A percentile compares a stretch with the other conserved stretches of the same genome.
Conservation (phyloP, 53 echinoderm and acorn worm genomes). For the Pentamera pediparva region DNA sequence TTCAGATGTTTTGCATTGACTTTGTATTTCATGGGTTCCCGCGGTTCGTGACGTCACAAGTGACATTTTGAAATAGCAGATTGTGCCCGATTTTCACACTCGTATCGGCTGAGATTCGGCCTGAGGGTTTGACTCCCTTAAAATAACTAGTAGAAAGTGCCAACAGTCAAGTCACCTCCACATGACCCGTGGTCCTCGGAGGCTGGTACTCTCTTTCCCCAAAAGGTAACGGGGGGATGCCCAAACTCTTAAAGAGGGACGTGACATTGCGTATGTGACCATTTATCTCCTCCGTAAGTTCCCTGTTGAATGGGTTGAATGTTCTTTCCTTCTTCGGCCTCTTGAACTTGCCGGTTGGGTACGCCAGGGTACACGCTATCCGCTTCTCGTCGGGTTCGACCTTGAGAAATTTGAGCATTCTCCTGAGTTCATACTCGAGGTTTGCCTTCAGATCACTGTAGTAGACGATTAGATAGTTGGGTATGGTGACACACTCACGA, state of each 20-base stretch:
- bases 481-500: constrained; percentile 21
- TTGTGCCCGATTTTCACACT: too few species aligned
- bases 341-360: constrained; percentile 8
- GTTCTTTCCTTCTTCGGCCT: constrained; percentile 15
- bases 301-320: constrained; percentile 1
- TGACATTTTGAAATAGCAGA: too few species aligned
- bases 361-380: constrained; percentile 19
- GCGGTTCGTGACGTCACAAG: too few species aligned
- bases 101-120: too few species aligned
- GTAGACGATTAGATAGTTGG: constrained; percentile 24
- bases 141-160: too few species aligned
- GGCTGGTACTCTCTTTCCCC: constrained; percentile 10
- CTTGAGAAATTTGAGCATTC: constrained; percentile 20
- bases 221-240: constrained; percentile 11
- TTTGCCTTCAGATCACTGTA: constrained; percentile 6
- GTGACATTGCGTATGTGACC: constrained; percentile 19
- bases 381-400: constrained; percentile 20
- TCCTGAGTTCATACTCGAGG: constrained; percentile 4
- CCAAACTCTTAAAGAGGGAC: neutral
- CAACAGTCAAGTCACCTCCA: too few species aligned
- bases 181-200: too few species aligned
- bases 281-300: constrained; percentile 15
- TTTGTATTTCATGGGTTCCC: too few species aligned
- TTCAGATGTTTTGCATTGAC: too few species aligned
- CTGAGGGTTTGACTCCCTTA: too few species aligned